Evolutionary conservation across 2,888 invertebrate species (phyloP).

Genomic region (Aphrophora alni): DNA sequence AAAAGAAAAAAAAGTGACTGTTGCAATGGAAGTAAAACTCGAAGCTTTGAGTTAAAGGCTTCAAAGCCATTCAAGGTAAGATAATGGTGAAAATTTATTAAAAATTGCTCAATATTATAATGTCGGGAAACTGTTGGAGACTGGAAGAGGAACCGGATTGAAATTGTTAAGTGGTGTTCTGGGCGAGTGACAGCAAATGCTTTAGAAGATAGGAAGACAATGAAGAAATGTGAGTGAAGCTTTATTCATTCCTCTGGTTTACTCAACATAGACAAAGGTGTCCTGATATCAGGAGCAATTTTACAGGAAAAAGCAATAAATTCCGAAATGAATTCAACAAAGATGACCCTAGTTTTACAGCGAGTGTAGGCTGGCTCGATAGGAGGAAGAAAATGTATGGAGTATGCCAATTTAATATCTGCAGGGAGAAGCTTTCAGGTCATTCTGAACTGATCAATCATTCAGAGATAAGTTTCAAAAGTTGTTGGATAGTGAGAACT

Average conservation of each 20-base stretch:
- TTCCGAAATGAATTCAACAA: constrained; percentile 26
- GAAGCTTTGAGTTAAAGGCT: no score
- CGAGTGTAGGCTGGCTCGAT: constrained; percentile 26
- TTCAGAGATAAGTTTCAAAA: neutral
- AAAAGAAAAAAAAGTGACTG: no score
- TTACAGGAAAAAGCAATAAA: constrained; percentile 15
- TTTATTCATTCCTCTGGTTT: constrained; percentile 32
- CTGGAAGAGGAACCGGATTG: neutral
- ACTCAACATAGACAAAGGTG: constrained; percentile 9
- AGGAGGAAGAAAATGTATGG: constrained; percentile 33
- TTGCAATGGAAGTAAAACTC: no score
- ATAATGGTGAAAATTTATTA: no score
- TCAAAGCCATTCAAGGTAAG: no score
- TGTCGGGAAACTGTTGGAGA: no score
- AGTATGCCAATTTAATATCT: constrained; percentile 30
- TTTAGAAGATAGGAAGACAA: no score
- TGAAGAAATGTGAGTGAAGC: constrained; percentile 25
- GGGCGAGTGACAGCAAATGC: neutral
- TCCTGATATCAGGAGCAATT: constrained; percentile 20
- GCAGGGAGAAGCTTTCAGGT: constrained; percentile 27
- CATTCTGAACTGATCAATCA: constrained; percentile 16
- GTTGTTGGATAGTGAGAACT: constrained; percentile 24
- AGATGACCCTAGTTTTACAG: constrained; percentile 30
- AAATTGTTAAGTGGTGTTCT: constrained; percentile 23
- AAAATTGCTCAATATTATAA: no score